phyloP scores from a whole-genome alignment of 2,797 vertebrate genomes.

The Peromyscus nudipes region DNA sequence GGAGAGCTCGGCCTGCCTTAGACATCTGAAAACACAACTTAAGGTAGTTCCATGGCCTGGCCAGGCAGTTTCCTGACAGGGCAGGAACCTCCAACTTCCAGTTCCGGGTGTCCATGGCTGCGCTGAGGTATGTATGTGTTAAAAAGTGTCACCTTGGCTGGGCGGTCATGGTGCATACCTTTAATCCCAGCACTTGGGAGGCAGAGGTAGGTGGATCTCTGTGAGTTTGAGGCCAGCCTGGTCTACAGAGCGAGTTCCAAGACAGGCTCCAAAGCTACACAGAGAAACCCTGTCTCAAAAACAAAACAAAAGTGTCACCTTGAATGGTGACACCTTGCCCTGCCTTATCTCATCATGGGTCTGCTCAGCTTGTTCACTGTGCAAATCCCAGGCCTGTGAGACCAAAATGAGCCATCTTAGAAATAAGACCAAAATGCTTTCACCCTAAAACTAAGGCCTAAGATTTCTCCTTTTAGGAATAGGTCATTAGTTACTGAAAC shows the following conservation, averaged over 20 bases:
- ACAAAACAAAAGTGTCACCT: background rate
- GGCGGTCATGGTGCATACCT: no score
- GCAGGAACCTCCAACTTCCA: conserved; percentile 51
- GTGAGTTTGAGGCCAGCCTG: no score
- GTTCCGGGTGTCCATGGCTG: background rate
- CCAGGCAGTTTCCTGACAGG: conserved; percentile 73
- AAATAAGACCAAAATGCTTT: no score
- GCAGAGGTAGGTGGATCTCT: no score
- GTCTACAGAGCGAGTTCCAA: no score
- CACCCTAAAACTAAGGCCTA: no score
- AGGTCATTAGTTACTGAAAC: no score
- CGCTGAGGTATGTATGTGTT: background rate
- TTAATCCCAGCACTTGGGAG: no score
- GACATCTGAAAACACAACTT: background rate
- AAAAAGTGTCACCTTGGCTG: background rate
- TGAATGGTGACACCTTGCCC: rapidly evolving
- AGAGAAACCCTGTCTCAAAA: no score
- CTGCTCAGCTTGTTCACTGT: background rate
- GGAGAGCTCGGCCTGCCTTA: background rate
- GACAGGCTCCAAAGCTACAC: no score
- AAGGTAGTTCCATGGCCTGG: background rate
- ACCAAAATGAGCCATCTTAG: no score
- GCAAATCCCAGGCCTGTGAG: background rate
- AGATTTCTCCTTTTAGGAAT: no score
- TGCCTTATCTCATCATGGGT: rapidly evolving